Evolutionary conservation across 2,113 vertebrate genomes (phyloP).

Genomic region (Elephantulus edwardii): DNA sequence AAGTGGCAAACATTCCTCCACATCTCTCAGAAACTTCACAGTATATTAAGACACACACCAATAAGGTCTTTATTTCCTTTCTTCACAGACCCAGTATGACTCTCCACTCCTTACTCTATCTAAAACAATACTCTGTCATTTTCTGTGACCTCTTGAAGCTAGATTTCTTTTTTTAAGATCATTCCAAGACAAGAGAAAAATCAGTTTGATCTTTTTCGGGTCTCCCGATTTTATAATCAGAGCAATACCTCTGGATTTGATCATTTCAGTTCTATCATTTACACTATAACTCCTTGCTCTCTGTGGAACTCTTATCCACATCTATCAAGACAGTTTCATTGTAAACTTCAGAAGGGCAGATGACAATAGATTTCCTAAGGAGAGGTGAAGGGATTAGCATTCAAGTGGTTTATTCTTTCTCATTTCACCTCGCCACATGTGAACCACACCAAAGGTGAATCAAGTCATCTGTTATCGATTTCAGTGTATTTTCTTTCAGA

Average conservation of each 20-base stretch:
- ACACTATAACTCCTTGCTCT: too few species aligned
- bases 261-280: too few species aligned
- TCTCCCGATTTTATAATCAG: neutral
- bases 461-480: neutral
- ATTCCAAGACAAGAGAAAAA: neutral
- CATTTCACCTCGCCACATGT: neutral
- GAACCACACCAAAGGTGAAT: neutral
- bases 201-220: neutral
- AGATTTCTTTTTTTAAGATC: neutral
- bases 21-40: neutral
- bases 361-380: neutral
- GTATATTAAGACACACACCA: neutral
- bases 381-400: neutral
- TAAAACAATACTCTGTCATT: neutral
- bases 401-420: neutral
- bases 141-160: neutral
- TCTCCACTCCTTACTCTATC: neutral
- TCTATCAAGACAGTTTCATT: neutral
- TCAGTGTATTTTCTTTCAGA: neutral
- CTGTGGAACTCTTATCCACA: neutral
- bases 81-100: neutral
- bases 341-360: neutral
- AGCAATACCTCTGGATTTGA: neutral
- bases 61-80: neutral
- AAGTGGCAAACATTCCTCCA: neutral